Base-by-base conservation (phyloP, 2,797 vertebrate species). In the Lateolabrax maculatus region DNA sequence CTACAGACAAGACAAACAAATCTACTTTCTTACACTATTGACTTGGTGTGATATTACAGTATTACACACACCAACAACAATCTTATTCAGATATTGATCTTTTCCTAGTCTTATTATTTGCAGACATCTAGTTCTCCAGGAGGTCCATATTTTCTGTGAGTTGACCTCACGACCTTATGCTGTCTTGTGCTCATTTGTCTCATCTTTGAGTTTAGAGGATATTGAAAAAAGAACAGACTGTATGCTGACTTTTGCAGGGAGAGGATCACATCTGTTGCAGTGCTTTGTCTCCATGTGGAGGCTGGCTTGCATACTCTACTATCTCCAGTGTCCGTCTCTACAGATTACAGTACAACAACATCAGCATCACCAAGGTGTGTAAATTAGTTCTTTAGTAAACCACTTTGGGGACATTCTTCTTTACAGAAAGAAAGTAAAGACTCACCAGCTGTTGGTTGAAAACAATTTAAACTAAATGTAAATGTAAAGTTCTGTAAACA, bases 261-360 rank as follows among this genome's bases (percentile, higher is more conserved):
- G 95, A 96, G 0, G 96, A 98, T 80, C 96, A 98, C 46, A 96
- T 99, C 76, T 93, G 94, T 90, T 97, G 96, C 94, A 98, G 98
- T 69, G 92, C 96, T 0, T 3, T 99, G 75, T 98, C 98, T 0
- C 94, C 95, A 0, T 99, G 97, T 7, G 98, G 97, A 65, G 90
- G 90, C 46, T 99, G 98, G 98, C 46, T 99, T 1, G 93, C 94
- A 1, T 99, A 96, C 83, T 95, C 96, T 19, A 97, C 96, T 0
- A 84, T 95, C 5, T 95, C 95, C 71, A 90, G 87, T 7, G 90
- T 99, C 61, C 96, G 95, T 41, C 95, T 99, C 25, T 97, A 97
- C 93, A 94, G 83, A 1, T 52, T 98, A 77, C 91, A 80, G 62
- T 89, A 93, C 0, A 75, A 94, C 75, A 80, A 77, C 18, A 9